Percentiles rank a stretch among this genome's conserved stretches.
Conservation (phyloP, 92 coral and sea anemone species). For the Desmophyllum pertusum region DNA sequence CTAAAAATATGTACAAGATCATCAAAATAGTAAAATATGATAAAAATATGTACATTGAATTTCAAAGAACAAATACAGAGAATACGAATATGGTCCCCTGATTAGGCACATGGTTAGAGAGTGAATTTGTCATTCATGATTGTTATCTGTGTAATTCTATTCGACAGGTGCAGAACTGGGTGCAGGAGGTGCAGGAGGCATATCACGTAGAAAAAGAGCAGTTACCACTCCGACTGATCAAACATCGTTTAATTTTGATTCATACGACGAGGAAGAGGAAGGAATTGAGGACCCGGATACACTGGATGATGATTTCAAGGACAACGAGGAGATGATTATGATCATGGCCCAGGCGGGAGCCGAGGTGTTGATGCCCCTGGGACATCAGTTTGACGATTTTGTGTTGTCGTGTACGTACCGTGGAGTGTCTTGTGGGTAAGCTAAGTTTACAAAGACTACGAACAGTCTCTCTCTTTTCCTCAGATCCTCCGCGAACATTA, state of each 20-base stretch:
- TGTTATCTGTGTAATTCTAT: too few species aligned
- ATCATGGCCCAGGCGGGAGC: slow-evolving; percentile 24
- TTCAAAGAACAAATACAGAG: too few species aligned
- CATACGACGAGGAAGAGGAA: slow-evolving; percentile 44
- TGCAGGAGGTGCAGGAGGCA: too few species aligned
- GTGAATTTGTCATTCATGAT: too few species aligned
- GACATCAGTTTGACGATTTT: slow-evolving; percentile 55
- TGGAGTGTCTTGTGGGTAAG: slow-evolving; percentile 50
- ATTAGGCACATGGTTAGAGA: too few species aligned
- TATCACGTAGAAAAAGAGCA: slow-evolving; percentile 27
- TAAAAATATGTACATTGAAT: too few species aligned
- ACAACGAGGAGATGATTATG: slow-evolving; percentile 29
- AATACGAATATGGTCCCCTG: too few species aligned
- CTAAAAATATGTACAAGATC: too few species aligned
- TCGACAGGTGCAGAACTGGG: too few species aligned
- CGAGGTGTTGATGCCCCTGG: slow-evolving; percentile 25
- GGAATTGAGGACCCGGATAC: slow-evolving; percentile 43
- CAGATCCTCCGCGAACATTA: background rate
- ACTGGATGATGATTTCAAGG: slow-evolving; percentile 28
- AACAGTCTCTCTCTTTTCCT: background rate
- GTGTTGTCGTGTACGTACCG: slow-evolving; percentile 56
- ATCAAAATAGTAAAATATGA: too few species aligned
- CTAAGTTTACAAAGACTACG: background rate
- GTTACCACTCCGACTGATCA: background rate
- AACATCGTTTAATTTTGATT: background rate